phyloP scores from a whole-genome alignment of 2,888 invertebrate genomes.

The Acholoe squamosa region DNA sequence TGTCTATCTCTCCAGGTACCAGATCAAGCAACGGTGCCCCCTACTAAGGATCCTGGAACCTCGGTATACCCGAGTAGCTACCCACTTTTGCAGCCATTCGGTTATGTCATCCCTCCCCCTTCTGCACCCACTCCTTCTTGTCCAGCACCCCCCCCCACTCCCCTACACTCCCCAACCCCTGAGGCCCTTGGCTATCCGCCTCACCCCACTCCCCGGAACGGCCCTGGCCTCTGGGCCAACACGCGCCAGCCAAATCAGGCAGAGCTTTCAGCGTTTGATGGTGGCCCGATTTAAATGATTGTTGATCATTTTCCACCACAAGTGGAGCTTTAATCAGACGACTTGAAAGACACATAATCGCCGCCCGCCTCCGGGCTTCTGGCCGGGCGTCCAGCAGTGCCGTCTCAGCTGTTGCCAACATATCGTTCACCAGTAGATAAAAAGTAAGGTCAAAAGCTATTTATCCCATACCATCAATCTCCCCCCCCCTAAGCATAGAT shows the following conservation, averaged over 20 bases:
- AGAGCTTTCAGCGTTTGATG: constrained; percentile 36
- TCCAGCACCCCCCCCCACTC: neutral
- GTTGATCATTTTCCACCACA: constrained; percentile 46
- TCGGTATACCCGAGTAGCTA: too few species aligned
- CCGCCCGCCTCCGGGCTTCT: neutral
- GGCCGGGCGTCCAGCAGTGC: neutral
- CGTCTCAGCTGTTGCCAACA: neutral
- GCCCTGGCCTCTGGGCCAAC: neutral
- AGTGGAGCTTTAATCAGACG: constrained; percentile 37
- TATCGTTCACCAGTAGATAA: neutral
- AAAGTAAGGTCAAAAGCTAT: neutral
- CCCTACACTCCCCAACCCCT: neutral
- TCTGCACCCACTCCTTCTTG: neutral
- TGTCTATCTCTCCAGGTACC: too few species aligned
- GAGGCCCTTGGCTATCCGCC: neutral
- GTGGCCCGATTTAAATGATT: constrained; percentile 50
- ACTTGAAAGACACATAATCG: constrained; percentile 39
- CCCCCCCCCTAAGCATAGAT: neutral
- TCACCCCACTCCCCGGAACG: neutral
- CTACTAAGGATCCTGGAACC: too few species aligned
- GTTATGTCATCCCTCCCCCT: neutral
- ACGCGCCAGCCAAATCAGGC: constrained; percentile 10
- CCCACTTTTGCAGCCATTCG: neutral
- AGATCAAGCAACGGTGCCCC: too few species aligned
- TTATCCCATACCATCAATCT: neutral